Base-by-base conservation (phyloP, 2,113 vertebrate genomes). In the Catharus minimus region DNA sequence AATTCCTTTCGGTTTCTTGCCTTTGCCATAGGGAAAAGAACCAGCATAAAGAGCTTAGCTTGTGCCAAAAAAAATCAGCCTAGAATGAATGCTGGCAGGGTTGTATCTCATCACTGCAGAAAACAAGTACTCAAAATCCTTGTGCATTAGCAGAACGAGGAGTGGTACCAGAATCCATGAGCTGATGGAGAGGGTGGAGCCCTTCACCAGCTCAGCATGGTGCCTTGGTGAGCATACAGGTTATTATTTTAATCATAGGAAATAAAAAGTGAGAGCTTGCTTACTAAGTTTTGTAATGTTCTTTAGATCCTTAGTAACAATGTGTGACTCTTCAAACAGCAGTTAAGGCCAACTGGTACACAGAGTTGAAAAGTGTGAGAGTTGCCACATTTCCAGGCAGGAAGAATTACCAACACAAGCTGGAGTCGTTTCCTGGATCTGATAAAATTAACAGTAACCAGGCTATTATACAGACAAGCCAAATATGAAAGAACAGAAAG, bases 361-460 rank as follows among this genome's bases (percentile, higher is more conserved):
- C 75, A 92, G 93, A 92, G 93, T 41, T 89, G 84, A 88, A 88
- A 93, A 92, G 74, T 85, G 93, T 72, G 52, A 86, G 94, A 72
- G 62, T 88, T 94, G 74, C 69, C 74, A 85, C 87, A 41, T 94
- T 71, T 94, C 52, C 38, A 86, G 52, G 46, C 55, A 74, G 65
- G 78, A 95, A 62, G 76, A 95, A 94, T 91, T 92, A 78, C 30
- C 55, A 83, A 83, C 33, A 76, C 15, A 41, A 76, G 52, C 50
- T 93, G 75, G 78, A 88, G 60, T 82, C 91, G 67, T 85, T 95
- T 86, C 49, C 60, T 83, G 61, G 32, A 86, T 88, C 72, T 93
- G 80, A 95, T 94, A 96, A 96, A 97, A 96, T 95, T 95, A 96
- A 30, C 71, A 80, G 46, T 62, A 85, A 81, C 44, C 62, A 33